Conservation (phyloP, 2,888 invertebrate species). For the Caenorhabditis afra region DNA sequence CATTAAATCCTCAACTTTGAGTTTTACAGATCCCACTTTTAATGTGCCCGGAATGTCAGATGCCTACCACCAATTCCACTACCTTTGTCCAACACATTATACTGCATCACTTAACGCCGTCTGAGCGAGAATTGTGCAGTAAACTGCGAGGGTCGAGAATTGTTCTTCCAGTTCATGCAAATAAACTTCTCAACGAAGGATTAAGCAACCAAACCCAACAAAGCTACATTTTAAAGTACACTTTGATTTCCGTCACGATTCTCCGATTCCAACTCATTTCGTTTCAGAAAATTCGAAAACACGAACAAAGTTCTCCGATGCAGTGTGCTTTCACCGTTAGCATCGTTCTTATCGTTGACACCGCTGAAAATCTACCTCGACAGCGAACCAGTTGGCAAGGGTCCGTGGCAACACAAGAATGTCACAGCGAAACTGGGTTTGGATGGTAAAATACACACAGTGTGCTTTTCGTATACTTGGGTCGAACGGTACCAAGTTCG, state of each 20-base stretch:
- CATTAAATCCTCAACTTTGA: no score
- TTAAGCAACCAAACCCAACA: no score
- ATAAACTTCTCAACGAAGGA: no score
- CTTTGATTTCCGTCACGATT: not conserved
- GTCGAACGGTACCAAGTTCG: not conserved
- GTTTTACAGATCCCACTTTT: no score
- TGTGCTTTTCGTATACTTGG: not conserved
- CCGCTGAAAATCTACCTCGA: constrained; percentile 8
- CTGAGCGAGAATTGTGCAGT: no score
- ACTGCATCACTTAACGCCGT: no score
- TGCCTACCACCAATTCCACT: no score
- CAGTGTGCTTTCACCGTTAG: not conserved
- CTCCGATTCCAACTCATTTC: no score
- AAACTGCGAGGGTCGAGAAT: no score
- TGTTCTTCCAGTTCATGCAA: no score
- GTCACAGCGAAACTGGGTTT: not conserved
- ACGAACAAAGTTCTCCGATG: not conserved
- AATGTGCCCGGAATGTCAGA: no score
- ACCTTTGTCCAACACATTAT: no score
- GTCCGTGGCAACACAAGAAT: not conserved
- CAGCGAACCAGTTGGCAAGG: not conserved
- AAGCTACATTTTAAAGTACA: not conserved
- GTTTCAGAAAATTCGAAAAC: constrained; percentile 7
- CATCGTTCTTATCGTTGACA: not conserved
- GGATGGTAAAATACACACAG: not conserved